Base-by-base conservation (phyloP, 2,888 invertebrate genomes). In the Pammene fasciana region DNA sequence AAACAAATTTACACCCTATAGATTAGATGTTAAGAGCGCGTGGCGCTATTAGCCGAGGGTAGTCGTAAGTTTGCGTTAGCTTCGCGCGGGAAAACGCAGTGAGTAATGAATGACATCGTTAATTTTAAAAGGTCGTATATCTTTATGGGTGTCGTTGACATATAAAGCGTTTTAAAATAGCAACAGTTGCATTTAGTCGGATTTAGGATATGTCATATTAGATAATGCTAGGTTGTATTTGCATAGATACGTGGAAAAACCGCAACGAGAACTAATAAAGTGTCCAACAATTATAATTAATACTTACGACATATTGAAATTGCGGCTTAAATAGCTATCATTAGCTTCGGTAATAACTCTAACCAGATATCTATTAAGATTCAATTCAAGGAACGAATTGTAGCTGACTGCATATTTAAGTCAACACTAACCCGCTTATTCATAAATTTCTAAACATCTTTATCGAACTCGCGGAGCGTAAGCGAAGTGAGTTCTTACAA, bases 1-100 rank as follows among this genome's bases (percentile, higher is more conserved):
- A 71, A 68, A 66, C 59, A 68, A 78, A 74, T 54, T 73, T 72
- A 65, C 62, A 71, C 75, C 78, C 79, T 60, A 38, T 34, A 0
- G 0, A 5, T n/a, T 13, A 13, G 14, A 6, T 11, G 3, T n/a
- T 46, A 65, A 52, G 38, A 16, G 18, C 48, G 16, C 6, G 4
- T 16, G 57, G 68, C 57, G 64, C 68, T 65, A 68, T 65, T 52
- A 14, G 46, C n/a, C 36, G 26, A 26, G 18, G 26, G 5, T 6
- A 38, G 8, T 38, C 2, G 26, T 45, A 52, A 59, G 9, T 14
- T 68, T 18, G 57, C 11, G 43, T 38, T 54, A 16, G 34, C 41
- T 54, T 16, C 16, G 64, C 45, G 64, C 64, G 64, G 68, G 68
- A 68, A 68, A 68, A 65, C 26, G 45, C 36, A 41, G 16, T 48